Base-by-base conservation (phyloP, 2,888 invertebrate genomes). In the Isoperla grammatica region DNA sequence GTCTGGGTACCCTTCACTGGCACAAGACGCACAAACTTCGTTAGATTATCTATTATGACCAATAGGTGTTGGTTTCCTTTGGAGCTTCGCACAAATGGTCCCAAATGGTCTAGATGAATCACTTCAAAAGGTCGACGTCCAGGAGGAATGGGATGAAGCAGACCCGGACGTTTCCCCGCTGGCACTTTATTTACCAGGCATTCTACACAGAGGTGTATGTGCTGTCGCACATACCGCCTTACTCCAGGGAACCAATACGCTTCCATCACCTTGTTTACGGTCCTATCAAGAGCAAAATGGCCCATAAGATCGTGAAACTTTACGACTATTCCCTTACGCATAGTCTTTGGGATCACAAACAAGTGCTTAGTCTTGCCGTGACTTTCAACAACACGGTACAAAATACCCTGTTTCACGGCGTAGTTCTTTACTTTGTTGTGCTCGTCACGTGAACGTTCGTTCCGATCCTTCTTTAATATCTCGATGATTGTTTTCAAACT, bases 201-300 rank as follows among this genome's bases (percentile, higher is more conserved):
- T 2, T 50, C 50, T 3, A 50, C 12, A 12, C 50, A 50, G 22
- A 50, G 20, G 13, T 12, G 29, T 13, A 50, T 15, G 12, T 50
- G 54, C 12, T 40, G 39, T 2, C 20, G 17, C 12, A 54, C 39
- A 29, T 54, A 54, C 19, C 54, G 8, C 13, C 54, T 29, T 29
- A 54, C 35, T 13, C 13, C 35, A n/a, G 35, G 29, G 35, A 54
- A 54, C 54, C 48, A 48, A 22, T 48, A 48, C 17, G 11, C 3
- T 45, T 68, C 67, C 2, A 64, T 57, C 11, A 74, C 58, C 12
- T 22, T 48, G 12, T 5, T 3, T n/a, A 48, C 22, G 2, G 48
- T 48, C 11, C 48, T n/a, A 13, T 45, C 45, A 11, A 19, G 2
- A 2, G 45, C 2, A 19, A 45, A 45, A 17, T 45, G 45, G 19